Base-by-base conservation (phyloP, 2,888 invertebrate species). In the Sarcophaga variegata region DNA sequence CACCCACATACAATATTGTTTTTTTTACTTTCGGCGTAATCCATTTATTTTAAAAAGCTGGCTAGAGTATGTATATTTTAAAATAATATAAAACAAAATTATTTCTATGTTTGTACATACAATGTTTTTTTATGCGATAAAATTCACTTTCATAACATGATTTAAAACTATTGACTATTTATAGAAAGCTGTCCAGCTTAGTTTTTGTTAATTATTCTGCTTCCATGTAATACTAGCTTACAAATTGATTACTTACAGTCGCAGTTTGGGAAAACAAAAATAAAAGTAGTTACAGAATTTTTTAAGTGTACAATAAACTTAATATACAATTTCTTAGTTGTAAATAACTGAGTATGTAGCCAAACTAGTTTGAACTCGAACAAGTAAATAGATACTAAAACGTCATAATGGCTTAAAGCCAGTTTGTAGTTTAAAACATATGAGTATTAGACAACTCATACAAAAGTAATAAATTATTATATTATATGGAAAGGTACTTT, bases 301-400 rank as follows among this genome's bases (percentile, higher is more conserved):
- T 54, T 54, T 54, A 17, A 4, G 17, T 54, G 12, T 17, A 54
- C 54, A 54, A 54, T 4, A 17, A 14, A 54, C 17, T 54, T 17
- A 17, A 14, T 14, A 17, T 54, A 17, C 17, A 54, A 17, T 4
- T 17, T 12, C 17, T 54, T 54, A 54, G 14, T 14, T 54, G 54
- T 54, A 54, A 37, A 10, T 37, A 37, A 37, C 8, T 37, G 8
- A 37, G 37, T 37, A 37, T 6, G 37, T 37, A 37, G 37, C 8
- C 49, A 49, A 54, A 54, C 17, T 54, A 54, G 54, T 54, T 54
- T 69, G 22, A 47, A 69, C 45, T 47, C 22, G 17, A 49, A 49
- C 47, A 22, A 47, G 69, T 49, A n/a, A 69, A 22, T 47, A 45
- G 59, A 8, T n/a, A 59, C n/a, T 71, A 37, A 71, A 59, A 59